Evolutionary conservation across 2,797 vertebrate species (phyloP).

Genomic region (Eutrigla gurnardus): DNA sequence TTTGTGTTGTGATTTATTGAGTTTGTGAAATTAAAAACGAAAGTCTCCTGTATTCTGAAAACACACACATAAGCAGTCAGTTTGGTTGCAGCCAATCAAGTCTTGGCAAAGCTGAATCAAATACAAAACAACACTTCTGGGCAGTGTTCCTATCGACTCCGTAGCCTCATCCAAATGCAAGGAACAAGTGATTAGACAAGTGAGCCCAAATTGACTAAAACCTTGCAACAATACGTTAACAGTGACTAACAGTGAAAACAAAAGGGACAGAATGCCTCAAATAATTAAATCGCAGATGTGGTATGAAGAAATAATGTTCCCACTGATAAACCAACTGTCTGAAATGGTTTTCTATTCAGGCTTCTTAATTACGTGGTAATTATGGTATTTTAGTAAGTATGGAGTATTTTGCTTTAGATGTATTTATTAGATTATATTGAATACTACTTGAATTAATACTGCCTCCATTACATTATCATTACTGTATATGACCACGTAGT

Average conservation of each 20-base stretch:
- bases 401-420: neutral
- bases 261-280: constrained; percentile 47
- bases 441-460: neutral
- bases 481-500: neutral
- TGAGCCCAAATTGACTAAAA: constrained; percentile 66
- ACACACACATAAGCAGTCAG: constrained; percentile 34
- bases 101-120: constrained; percentile 67
- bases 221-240: constrained; percentile 58
- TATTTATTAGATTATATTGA: constrained; percentile 4
- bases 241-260: constrained; percentile 44
- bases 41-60: constrained; percentile 39
- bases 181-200: constrained; percentile 69
- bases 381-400: constrained; percentile 5
- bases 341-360: constrained; percentile 27
- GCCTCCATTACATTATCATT: neutral
- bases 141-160: constrained; percentile 63
- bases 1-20: constrained; percentile 45
- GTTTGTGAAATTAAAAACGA: constrained; percentile 44
- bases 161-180: constrained; percentile 65
- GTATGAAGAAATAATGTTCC: constrained; percentile 39
- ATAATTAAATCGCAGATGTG: constrained; percentile 59
- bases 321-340: constrained; percentile 25
- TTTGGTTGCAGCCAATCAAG: constrained; percentile 61
- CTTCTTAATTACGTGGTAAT: too few species aligned
- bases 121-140: constrained; percentile 68